These are phyloP conservation scores for Eptatretus atami DNA, from an alignment of 2,797 vertebrate genomes.

Conservation along the genomic window DNA sequence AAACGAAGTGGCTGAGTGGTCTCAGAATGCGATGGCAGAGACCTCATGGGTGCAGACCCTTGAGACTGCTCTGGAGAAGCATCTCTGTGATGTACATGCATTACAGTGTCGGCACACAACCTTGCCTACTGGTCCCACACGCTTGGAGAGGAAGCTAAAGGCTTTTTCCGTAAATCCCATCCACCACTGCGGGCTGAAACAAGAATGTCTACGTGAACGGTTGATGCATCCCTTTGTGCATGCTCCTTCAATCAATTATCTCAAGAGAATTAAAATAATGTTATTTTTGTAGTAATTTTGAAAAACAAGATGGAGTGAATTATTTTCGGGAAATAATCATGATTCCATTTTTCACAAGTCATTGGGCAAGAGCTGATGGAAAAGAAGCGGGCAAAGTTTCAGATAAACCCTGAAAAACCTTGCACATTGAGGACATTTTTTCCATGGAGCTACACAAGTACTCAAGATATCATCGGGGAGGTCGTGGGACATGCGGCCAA, in stretches of 20 bases:
- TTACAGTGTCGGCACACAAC: constrained; percentile 27
- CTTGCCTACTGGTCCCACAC: constrained; percentile 27
- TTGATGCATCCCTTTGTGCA: constrained; percentile 5
- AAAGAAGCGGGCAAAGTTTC: constrained; percentile 35
- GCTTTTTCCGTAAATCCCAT: constrained; percentile 60
- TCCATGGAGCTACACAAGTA: constrained; percentile 64
- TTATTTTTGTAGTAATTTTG: no score
- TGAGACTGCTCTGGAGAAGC: constrained; percentile 40
- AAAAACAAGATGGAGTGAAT: no score
- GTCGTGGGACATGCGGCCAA: constrained; percentile 54
- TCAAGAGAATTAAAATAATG: no score
- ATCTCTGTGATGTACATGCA: constrained; percentile 29
- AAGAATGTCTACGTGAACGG: constrained; percentile 64
- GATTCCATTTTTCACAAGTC: constrained; percentile 16
- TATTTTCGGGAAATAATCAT: no score
- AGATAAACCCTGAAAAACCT: constrained; percentile 44
- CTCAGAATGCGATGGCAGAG: constrained; percentile 54
- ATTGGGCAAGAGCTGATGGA: constrained; percentile 64
- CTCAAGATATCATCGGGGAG: constrained; percentile 31
- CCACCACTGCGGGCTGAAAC: constrained; percentile 53
- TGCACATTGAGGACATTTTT: constrained; percentile 83
- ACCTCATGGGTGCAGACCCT: constrained; percentile 54
- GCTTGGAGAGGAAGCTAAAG: constrained; percentile 44
- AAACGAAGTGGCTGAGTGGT: constrained; percentile 28
- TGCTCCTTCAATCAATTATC: no score